A percentile compares a stretch with the other conserved stretches of the same genome.
Evolutionary conservation across 2,113 vertebrate species (phyloP).

Genomic region (Alectura lathami): DNA sequence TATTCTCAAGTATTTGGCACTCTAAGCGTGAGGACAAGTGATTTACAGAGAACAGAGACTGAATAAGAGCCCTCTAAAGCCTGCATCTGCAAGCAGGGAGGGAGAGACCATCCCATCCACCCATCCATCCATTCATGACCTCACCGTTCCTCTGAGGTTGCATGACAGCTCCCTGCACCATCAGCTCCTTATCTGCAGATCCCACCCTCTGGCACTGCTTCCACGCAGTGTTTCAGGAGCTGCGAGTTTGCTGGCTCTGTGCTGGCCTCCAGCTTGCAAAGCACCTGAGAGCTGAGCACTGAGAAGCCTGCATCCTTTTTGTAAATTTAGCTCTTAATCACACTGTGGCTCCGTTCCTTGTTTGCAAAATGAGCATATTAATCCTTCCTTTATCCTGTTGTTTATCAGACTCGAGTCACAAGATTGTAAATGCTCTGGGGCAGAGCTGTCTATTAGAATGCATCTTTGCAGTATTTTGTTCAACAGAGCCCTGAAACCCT

Average conservation of each 20-base stretch:
- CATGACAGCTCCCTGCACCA: not conserved
- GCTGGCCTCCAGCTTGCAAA: not conserved
- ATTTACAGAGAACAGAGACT: not conserved
- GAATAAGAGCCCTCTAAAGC: not conserved
- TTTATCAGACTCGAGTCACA: constrained; percentile 4
- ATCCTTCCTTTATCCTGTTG: constrained; percentile 36
- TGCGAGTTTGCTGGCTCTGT: not conserved
- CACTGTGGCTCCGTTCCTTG: not conserved
- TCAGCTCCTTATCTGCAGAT: not conserved
- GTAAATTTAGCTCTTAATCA: constrained; percentile 5
- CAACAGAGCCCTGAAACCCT: constrained; percentile 10
- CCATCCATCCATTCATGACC: not conserved
- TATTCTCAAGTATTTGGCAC: not conserved
- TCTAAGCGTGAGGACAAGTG: not conserved
- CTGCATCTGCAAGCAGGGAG: not conserved
- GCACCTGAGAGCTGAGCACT: not conserved
- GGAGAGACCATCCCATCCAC: not conserved
- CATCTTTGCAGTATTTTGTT: not conserved
- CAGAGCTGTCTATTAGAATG: not conserved
- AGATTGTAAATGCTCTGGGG: not conserved
- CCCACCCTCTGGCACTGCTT: not conserved
- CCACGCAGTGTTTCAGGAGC: not conserved
- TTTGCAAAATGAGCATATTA: constrained; percentile 40
- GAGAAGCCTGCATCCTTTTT: not conserved
- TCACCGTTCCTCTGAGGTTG: not conserved